phyloP scores from a whole-genome alignment of 2,888 invertebrate species.

The Drosophila dives region DNA sequence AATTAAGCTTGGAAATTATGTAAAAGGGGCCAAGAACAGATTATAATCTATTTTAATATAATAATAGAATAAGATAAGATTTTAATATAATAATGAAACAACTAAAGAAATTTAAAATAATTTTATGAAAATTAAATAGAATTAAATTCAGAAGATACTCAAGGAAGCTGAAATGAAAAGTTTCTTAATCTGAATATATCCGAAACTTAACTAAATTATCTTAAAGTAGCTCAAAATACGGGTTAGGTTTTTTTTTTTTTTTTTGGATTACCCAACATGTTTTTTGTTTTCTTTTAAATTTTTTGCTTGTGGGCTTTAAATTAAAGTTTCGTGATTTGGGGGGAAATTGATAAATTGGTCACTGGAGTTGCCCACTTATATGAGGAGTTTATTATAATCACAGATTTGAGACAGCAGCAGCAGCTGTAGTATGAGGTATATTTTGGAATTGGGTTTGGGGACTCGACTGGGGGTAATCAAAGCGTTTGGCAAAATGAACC shows the following conservation, averaged over 20 bases:
- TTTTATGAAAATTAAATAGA: neutral
- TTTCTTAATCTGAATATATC: neutral
- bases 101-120: conserved; percentile 3
- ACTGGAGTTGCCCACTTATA: conserved; percentile 50
- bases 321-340: conserved; percentile 2
- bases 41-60: neutral
- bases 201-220: neutral
- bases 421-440: conserved; percentile 13
- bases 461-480: conserved; percentile 39
- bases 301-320: neutral
- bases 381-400: conserved; percentile 34
- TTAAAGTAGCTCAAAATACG: neutral
- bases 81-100: too few relatives aligned
- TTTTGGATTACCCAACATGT: neutral
- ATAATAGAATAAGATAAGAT: too few relatives aligned
- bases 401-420: conserved; percentile 12
- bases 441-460: neutral
- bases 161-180: neutral
- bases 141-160: neutral
- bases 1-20: neutral
- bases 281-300: neutral
- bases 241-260: neutral
- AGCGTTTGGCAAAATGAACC: conserved; percentile 39
- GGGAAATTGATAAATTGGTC: conserved; percentile 40
- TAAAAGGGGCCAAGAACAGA: neutral